Conservation (phyloP, 2,888 invertebrate genomes). For the Athripsodes cinereus region DNA sequence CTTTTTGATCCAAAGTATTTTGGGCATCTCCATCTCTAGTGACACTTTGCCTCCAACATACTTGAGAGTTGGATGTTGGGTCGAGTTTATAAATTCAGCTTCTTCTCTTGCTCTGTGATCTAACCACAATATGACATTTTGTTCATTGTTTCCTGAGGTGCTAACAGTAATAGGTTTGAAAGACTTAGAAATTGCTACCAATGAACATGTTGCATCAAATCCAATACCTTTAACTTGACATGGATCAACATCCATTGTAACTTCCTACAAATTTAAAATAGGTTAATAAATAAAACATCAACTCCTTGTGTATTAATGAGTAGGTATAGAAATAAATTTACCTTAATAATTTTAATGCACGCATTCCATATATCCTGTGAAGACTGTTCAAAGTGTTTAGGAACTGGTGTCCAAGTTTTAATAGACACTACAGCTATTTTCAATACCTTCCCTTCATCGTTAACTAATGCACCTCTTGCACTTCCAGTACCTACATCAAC, state of each 20-base stretch:
- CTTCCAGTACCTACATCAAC: conserved; percentile 94
- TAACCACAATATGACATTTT: conserved; percentile 89
- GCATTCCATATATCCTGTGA: conserved; percentile 83
- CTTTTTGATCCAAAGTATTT: conserved; percentile 86
- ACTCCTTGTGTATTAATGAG: not conserved
- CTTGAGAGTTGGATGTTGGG: conserved; percentile 67
- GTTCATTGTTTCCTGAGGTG: conserved; percentile 56
- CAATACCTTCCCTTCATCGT: conserved; percentile 59
- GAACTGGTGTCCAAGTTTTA: conserved; percentile 69
- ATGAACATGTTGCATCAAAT: conserved; percentile 93
- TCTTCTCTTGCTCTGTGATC: conserved; percentile 82
- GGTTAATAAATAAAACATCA: not conserved
- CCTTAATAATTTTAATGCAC: conserved; percentile 68
- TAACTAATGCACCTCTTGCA: conserved; percentile 77
- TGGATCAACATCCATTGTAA: conserved; percentile 48
- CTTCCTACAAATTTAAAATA: conserved; percentile 46
- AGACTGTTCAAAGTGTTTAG: conserved; percentile 84
- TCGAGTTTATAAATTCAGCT: conserved; percentile 72
- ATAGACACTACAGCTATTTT: conserved; percentile 59
- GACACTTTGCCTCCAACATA: conserved; percentile 91
- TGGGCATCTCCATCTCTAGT: conserved; percentile 95
- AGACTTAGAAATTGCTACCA: conserved; percentile 70
- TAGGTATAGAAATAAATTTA: conserved; percentile 36
- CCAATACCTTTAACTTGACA: conserved; percentile 75
- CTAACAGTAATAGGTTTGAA: conserved; percentile 67